phyloP scores from a whole-genome alignment of 2,888 invertebrate genomes.

The Baronia brevicornis region DNA sequence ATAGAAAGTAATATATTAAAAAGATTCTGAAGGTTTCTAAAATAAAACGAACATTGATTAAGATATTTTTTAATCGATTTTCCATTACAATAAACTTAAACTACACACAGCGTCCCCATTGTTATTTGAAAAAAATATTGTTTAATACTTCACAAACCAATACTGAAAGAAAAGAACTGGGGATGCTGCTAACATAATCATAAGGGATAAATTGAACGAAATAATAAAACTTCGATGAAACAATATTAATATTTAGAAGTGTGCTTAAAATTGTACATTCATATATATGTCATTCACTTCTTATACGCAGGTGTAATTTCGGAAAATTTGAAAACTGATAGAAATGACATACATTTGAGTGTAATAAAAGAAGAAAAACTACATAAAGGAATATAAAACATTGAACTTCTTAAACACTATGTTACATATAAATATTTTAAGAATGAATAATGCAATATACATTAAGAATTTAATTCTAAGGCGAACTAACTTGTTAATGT shows the following conservation, averaged over 20 bases:
- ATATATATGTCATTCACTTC: constrained; percentile 7
- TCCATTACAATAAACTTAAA: constrained; percentile 44
- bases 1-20: no score
- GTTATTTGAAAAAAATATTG: constrained; percentile 16
- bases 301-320: not conserved
- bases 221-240: not conserved
- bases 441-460: constrained; percentile 15
- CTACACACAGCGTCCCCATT: constrained; percentile 31
- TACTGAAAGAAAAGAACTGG: constrained; percentile 25
- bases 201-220: constrained; percentile 7
- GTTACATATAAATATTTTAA: constrained; percentile 16
- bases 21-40: no score
- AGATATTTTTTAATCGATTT: constrained; percentile 33
- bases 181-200: constrained; percentile 10
- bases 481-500: constrained; percentile 14
- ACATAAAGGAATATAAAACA: constrained; percentile 26
- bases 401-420: constrained; percentile 27
- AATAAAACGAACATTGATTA: constrained; percentile 28
- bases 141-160: constrained; percentile 27
- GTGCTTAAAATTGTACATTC: constrained; percentile 9
- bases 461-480: constrained; percentile 9
- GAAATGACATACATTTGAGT: constrained; percentile 10
- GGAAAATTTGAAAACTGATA: not conserved
- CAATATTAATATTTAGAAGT: constrained; percentile 12
- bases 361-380: constrained; percentile 18